Base-by-base conservation (phyloP, 2,888 invertebrate genomes). In the Euzetes globulus region DNA sequence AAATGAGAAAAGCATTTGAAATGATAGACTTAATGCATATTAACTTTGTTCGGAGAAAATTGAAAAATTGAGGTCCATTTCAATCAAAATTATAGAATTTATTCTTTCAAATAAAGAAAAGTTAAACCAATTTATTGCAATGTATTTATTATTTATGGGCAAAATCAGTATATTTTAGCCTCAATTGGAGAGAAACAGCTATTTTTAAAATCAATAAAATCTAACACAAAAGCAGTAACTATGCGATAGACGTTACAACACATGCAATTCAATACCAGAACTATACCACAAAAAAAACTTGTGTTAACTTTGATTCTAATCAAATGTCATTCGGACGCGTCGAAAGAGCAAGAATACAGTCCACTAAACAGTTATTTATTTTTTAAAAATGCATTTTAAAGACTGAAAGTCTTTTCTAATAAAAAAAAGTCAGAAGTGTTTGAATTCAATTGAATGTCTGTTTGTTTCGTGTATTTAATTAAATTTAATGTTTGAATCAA, bases 401-500 rank as follows among this genome's bases (percentile, higher is more conserved):
- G n/a, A 47, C 47, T 47, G 47, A 47, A 15, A 15, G 7, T 13
- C 2, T 47, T 47, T 47, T 47, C 47, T 5, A 47, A 47, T 5
- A 17, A 5, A 47, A 2, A 9, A 11, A 5, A 41, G 41, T 41
- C 41, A 41, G 11, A 41, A 33, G 33, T 33, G 7, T 33, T 47
- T 15, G 15, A 47, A 47, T 47, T 33, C 33, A 6, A 33, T 15
- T 47, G 13, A 47, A 13, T 47, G 47, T 47, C 17, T 47, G 5
- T 9, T 17, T 47, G 17, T 52, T 52, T 52, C 15, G 7, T 19
- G 52, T 52, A 19, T 27, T 58, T 22, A 55, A 58, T 58, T 11
- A 58, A 19, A 52, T 4, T 58, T 13, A 58, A 58, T 58, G 58
- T 58, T 58, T 2, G 29, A n/a, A 65, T 37, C 50, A 71, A 95